A percentile compares a stretch with the other conserved stretches of the same genome.
Conservation (phyloP, 2,888 invertebrate genomes). For the Drosophila subquinaria region DNA sequence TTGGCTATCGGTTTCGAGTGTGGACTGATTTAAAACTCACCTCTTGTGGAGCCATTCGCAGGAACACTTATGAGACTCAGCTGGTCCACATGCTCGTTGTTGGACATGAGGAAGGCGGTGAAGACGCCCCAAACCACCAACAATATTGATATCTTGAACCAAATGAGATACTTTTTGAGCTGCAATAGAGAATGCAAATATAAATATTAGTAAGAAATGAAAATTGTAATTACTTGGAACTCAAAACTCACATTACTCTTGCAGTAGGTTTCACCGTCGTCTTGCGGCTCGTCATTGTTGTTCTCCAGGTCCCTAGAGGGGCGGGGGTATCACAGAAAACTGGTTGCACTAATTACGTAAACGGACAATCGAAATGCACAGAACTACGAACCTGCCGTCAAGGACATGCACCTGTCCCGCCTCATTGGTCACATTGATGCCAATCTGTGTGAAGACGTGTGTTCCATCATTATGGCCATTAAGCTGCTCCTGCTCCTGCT, state of each 20-base stretch:
- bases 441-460: constrained; percentile 78
- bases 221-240: no score
- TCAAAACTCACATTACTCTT: constrained; percentile 61
- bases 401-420: constrained; percentile 83
- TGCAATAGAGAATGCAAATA: constrained; percentile 31
- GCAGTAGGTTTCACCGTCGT: constrained; percentile 76
- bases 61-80: constrained; percentile 88
- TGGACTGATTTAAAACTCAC: constrained; percentile 36
- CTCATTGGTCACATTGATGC: constrained; percentile 85
- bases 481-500: constrained; percentile 66
- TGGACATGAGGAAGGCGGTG: constrained; percentile 89
- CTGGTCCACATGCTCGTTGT: constrained; percentile 88
- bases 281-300: constrained; percentile 83
- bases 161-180: constrained; percentile 82
- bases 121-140: constrained; percentile 89
- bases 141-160: constrained; percentile 87
- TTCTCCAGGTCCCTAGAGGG: constrained; percentile 79
- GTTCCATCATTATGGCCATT: constrained; percentile 63
- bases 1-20: no score
- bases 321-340: constrained; percentile 76
- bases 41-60: constrained; percentile 69
- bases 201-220: not conserved
- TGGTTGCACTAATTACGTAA: constrained; percentile 82
- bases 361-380: constrained; percentile 61
- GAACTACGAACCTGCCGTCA: constrained; percentile 83